Evolutionary conservation across 2,113 vertebrate genomes (phyloP).

Genomic region (Rhinoderma darwinii): DNA sequence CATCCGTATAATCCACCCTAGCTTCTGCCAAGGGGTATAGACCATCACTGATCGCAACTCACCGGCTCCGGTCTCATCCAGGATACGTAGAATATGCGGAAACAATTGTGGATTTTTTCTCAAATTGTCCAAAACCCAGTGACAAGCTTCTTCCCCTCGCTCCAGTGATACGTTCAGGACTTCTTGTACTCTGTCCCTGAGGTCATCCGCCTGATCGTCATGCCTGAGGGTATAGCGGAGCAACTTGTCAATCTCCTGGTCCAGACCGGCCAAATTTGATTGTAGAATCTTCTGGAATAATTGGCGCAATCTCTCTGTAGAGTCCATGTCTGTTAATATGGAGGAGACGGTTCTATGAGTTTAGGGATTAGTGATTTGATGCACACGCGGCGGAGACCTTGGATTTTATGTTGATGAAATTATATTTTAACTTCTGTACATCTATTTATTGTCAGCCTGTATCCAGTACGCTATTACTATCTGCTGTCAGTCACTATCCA

Average conservation of each 20-base stretch:
- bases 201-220: not conserved
- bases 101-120: not conserved
- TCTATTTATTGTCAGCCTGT: too few species aligned
- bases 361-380: too few species aligned
- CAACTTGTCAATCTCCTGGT: not conserved
- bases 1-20: too few species aligned
- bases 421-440: too few species aligned
- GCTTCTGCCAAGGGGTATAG: not conserved
- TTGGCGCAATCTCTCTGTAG: not conserved
- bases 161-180: not conserved
- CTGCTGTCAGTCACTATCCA: too few species aligned
- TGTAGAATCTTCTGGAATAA: not conserved
- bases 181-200: not conserved
- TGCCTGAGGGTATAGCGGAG: not conserved
- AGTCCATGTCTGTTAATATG: not conserved
- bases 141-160: not conserved
- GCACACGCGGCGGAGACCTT: too few species aligned
- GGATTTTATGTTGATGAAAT: too few species aligned
- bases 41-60: not conserved
- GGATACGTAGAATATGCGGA: not conserved
- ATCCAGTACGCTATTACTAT: too few species aligned
- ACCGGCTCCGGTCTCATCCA: not conserved
- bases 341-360: too few species aligned
- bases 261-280: not conserved
- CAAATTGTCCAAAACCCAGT: not conserved